A percentile compares a stretch with the other conserved stretches of the same genome.
Evolutionary conservation across 2,113 vertebrate species (phyloP).

Genomic region (Apteryx owenii): DNA sequence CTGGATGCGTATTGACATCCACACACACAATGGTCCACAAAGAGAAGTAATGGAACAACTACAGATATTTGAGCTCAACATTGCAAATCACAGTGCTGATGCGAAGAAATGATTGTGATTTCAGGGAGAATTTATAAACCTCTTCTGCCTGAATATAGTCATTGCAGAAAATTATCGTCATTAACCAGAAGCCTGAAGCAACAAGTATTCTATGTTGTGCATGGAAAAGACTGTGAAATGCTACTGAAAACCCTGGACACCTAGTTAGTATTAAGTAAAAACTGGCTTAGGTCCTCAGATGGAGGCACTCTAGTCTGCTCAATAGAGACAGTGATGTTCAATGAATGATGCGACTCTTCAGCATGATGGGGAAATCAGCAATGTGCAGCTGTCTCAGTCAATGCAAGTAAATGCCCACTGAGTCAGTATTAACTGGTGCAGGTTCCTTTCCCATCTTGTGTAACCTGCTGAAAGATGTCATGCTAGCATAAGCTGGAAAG

Average conservation of each 20-base stretch:
- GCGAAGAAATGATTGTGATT: not conserved
- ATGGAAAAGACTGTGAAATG: not conserved
- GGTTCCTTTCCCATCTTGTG: not conserved
- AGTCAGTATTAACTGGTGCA: not conserved
- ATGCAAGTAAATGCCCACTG: not conserved
- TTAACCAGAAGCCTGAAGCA: not conserved
- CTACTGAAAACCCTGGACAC: conserved; percentile 24
- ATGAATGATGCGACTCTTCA: conserved; percentile 24
- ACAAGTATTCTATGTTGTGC: not conserved
- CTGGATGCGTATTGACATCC: not conserved
- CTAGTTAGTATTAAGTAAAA: conserved; percentile 19
- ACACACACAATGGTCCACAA: not conserved
- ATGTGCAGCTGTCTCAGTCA: not conserved
- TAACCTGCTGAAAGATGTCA: not conserved
- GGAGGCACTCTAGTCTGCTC: not conserved
- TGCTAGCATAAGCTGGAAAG: not conserved
- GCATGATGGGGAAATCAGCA: conserved; percentile 15
- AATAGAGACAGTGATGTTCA: conserved; percentile 8
- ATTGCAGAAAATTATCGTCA: not conserved
- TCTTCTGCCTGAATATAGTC: not conserved
- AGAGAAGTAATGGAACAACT: not conserved
- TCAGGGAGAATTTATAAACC: not conserved
- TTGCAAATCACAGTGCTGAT: not conserved
- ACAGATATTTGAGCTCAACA: not conserved
- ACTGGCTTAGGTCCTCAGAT: conserved; percentile 1